These are phyloP conservation scores for Dendrolimus houi DNA, from an alignment of 2,888 invertebrate genomes.

Conservation along the genomic window DNA sequence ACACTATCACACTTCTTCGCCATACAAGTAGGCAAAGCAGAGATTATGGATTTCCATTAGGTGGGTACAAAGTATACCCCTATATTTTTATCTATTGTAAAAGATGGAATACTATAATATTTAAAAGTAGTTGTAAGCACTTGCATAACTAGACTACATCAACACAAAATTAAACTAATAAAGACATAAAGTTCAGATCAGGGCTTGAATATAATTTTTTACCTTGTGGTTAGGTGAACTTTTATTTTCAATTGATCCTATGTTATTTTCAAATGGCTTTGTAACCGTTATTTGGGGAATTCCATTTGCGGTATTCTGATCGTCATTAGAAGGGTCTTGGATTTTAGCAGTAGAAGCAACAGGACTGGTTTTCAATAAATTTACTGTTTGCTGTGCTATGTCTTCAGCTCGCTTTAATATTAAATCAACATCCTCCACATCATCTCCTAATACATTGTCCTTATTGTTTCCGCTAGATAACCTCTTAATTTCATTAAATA, in stretches of 20 bases:
- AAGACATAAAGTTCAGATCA: no score
- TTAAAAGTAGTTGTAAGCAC: no score
- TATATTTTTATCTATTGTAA: no score
- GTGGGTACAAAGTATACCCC: no score
- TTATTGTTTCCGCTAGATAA: conserved; percentile 46
- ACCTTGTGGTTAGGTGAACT: conserved; percentile 33
- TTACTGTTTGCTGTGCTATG: conserved; percentile 54
- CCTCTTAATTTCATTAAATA: conserved; percentile 82
- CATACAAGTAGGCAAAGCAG: no score
- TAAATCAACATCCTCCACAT: conserved; percentile 57
- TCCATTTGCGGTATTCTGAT: conserved; percentile 11
- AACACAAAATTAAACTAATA: no score
- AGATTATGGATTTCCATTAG: no score
- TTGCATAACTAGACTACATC: no score
- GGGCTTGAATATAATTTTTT: conserved; percentile 10
- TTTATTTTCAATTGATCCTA: conserved; percentile 23
- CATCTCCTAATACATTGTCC: conserved; percentile 39
- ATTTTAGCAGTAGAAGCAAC: conserved; percentile 20
- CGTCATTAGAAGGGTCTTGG: conserved; percentile 17
- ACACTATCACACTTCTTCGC: no score
- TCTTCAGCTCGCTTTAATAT: conserved; percentile 64
- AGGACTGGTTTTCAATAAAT: conserved; percentile 51
- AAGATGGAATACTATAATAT: no score
- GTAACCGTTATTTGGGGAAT: conserved; percentile 62
- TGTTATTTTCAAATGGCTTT: conserved; percentile 32